phyloP scores from a whole-genome alignment of 2,888 invertebrate genomes.

The Melikaiella ostensackeni region DNA sequence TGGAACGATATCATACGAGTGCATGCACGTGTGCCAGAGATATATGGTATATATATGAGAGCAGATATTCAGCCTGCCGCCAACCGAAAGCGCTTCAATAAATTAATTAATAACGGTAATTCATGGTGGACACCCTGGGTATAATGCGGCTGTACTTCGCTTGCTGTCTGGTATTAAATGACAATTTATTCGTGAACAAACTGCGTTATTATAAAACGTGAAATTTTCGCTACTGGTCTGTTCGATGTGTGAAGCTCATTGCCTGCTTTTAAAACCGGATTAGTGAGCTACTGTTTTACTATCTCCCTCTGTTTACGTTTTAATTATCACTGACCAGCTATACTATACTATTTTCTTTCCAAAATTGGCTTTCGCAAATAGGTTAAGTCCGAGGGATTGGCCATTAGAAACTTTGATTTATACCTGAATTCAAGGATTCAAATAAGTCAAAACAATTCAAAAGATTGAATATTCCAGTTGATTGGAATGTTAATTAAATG shows the following conservation, averaged over 20 bases:
- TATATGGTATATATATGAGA: not conserved
- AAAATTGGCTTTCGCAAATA: not conserved
- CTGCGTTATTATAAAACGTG: constrained; percentile 53
- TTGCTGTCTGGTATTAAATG: constrained; percentile 46
- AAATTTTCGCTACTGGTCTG: constrained; percentile 42
- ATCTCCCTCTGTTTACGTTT: constrained; percentile 54
- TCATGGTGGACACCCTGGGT: constrained; percentile 37
- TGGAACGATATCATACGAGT: constrained; percentile 1
- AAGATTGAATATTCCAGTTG: no score
- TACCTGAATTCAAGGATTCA: no score
- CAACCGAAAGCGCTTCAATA: constrained; percentile 47
- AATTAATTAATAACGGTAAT: constrained; percentile 51
- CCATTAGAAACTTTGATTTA: no score
- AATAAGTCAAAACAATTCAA: no score
- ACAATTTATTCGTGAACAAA: constrained; percentile 51
- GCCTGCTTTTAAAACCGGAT: constrained; percentile 50
- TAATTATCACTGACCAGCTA: constrained; percentile 47
- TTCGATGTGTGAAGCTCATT: constrained; percentile 25
- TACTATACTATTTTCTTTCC: not conserved
- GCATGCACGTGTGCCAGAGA: not conserved
- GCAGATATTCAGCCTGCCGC: constrained; percentile 7
- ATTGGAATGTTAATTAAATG: no score
- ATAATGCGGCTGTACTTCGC: constrained; percentile 36
- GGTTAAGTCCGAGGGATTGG: no score
- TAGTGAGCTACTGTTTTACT: constrained; percentile 42